These are phyloP conservation scores for Pollenia amentaria DNA, from an alignment of 2,888 invertebrate species.

Conservation along the genomic window DNA sequence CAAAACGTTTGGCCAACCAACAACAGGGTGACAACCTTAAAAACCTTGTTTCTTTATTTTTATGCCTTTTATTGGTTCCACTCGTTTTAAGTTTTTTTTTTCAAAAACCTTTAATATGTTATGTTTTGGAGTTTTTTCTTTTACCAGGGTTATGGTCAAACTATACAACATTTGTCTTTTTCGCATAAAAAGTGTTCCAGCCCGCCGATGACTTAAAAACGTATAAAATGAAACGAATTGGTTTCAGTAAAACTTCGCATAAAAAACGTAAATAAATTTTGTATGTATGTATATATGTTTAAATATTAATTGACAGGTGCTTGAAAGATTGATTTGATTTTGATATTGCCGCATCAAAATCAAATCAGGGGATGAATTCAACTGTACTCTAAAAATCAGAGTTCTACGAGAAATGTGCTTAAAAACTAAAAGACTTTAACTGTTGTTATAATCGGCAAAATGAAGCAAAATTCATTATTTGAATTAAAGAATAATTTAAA, in stretches of 20 bases:
- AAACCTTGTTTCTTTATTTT: slow-evolving; percentile 14
- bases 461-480: too few relatives aligned
- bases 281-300: background rate
- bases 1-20: slow-evolving; percentile 30
- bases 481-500: too few relatives aligned
- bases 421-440: too few relatives aligned
- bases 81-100: background rate
- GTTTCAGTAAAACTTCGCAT: background rate
- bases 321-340: background rate
- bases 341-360: too few relatives aligned
- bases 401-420: too few relatives aligned
- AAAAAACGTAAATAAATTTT: background rate
- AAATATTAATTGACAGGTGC: too few relatives aligned
- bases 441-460: too few relatives aligned
- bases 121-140: background rate
- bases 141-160: slow-evolving; percentile 44
- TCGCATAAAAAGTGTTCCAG: slow-evolving; percentile 20
- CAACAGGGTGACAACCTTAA: slow-evolving; percentile 6
- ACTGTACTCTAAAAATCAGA: too few relatives aligned
- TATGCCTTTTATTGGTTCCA: background rate
- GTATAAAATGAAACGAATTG: slow-evolving; percentile 15
- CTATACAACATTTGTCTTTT: slow-evolving; percentile 31
- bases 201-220: slow-evolving; percentile 25
- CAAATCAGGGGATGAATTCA: too few relatives aligned
- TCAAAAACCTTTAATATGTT: slow-evolving; percentile 16